Conservation (phyloP, 2,113 vertebrate species). For the Cheirogaleus medius region DNA sequence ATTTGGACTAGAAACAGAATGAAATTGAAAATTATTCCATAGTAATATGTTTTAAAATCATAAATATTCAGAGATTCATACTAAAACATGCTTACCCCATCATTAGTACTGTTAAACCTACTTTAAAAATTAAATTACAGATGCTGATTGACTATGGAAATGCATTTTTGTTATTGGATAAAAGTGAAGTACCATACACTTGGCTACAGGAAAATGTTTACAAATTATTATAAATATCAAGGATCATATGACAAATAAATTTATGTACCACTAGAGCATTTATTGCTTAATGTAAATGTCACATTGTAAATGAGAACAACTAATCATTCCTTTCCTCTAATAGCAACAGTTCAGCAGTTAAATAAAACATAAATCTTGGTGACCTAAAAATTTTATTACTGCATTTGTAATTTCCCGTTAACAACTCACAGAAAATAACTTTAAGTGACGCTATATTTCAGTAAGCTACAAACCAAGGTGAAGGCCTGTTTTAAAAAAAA, state of each 20-base stretch:
- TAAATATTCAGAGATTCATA: conserved; percentile 11
- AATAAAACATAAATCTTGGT: conserved; percentile 69
- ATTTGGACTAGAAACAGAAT: neutral
- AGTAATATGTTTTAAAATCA: neutral
- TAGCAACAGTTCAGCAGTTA: conserved; percentile 65
- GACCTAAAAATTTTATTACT: conserved; percentile 69
- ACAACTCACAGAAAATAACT: conserved; percentile 45
- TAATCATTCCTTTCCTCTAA: conserved; percentile 64
- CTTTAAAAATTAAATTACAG: conserved; percentile 58
- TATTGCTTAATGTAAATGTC: conserved; percentile 71
- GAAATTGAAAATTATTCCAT: conserved; percentile 39
- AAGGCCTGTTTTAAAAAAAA: no score
- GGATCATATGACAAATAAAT: conserved; percentile 60
- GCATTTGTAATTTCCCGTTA: conserved; percentile 59
- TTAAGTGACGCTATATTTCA: conserved; percentile 17
- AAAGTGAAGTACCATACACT: conserved; percentile 7
- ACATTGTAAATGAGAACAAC: conserved; percentile 67
- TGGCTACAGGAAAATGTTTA: conserved; percentile 22
- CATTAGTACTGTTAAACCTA: neutral
- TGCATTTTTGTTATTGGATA: neutral
- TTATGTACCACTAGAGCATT: neutral
- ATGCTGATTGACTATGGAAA: conserved; percentile 42
- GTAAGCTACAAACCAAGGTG: neutral
- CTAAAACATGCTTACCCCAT: conserved; percentile 3
- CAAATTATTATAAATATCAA: conserved; percentile 34